Percentiles rank a stretch among this genome's conserved stretches.
phyloP scores from a whole-genome alignment of 2,113 vertebrate genomes.

The Diadophis punctatus region DNA sequence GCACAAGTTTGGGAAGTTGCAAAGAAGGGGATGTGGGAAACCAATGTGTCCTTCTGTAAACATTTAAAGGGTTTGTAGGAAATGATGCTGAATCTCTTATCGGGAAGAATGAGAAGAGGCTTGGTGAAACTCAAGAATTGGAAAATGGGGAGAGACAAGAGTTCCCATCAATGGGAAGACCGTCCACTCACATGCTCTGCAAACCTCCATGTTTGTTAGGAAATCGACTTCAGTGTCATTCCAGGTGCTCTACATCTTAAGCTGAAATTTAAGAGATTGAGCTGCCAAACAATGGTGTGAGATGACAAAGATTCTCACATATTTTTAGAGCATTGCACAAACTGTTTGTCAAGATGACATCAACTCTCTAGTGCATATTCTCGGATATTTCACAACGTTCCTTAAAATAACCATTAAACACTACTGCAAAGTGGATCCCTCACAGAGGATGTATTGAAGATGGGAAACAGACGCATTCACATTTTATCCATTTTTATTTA shows the following conservation, averaged over 20 bases:
- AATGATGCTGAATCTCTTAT: not conserved
- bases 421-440: conserved; percentile 7
- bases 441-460: not conserved
- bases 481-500: conserved; percentile 70
- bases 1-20: not conserved
- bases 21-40: not conserved
- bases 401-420: conserved; percentile 37
- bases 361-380: conserved; percentile 26
- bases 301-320: not conserved
- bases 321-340: not conserved
- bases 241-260: not conserved
- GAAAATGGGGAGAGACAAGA: not conserved
- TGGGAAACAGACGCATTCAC: conserved; percentile 41
- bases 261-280: not conserved
- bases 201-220: not conserved
- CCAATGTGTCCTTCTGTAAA: not conserved
- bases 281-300: not conserved
- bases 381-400: conserved; percentile 40
- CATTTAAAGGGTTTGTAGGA: not conserved
- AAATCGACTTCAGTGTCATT: not conserved
- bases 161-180: not conserved
- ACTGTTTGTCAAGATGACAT: not conserved
- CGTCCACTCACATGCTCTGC: not conserved
- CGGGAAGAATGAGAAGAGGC: not conserved
- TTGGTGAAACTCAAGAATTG: not conserved